Percentiles rank a stretch among this genome's conserved stretches.
phyloP scores from a whole-genome alignment of 2,888 invertebrate genomes.

The Drosophila neoperkinsi region DNA sequence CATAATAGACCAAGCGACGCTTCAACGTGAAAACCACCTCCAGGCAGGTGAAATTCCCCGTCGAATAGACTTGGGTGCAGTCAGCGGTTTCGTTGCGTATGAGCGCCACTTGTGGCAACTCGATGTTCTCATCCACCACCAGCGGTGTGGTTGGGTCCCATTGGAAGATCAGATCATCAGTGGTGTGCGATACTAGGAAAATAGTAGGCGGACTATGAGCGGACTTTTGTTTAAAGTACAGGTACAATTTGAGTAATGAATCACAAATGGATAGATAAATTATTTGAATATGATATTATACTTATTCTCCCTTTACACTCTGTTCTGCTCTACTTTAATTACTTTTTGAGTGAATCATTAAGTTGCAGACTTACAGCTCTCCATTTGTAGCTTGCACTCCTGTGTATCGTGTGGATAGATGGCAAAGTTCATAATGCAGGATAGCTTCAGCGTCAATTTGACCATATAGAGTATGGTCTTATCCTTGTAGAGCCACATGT shows the following conservation, averaged over 20 bases:
- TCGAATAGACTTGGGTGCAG: conserved; percentile 90
- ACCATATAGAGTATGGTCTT: conserved; percentile 93
- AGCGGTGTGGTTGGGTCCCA: conserved; percentile 95
- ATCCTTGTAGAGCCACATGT: conserved; percentile 95
- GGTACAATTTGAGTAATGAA: neutral
- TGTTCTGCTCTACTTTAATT: neutral
- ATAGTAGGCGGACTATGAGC: neutral
- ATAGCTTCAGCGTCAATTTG: conserved; percentile 94
- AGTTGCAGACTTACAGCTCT: conserved; percentile 90
- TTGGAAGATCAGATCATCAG: conserved; percentile 94
- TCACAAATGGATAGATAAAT: neutral
- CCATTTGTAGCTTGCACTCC: conserved; percentile 97
- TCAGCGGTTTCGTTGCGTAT: conserved; percentile 95
- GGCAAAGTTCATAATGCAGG: conserved; percentile 97
- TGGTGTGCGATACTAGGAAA: conserved; percentile 92
- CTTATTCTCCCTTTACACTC: no score
- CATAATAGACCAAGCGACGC: conserved; percentile 94
- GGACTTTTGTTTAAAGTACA: neutral
- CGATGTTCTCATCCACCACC: conserved; percentile 94
- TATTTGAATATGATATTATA: no score
- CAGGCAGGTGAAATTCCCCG: conserved; percentile 94
- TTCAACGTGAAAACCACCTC: conserved; percentile 96
- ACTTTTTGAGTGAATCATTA: neutral
- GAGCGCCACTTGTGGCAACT: conserved; percentile 94
- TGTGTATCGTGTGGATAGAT: conserved; percentile 98